A percentile compares a stretch with the other conserved stretches of the same genome.
Conservation (phyloP, 2,797 vertebrate genomes). For the Poeciliopsis presidionis region DNA sequence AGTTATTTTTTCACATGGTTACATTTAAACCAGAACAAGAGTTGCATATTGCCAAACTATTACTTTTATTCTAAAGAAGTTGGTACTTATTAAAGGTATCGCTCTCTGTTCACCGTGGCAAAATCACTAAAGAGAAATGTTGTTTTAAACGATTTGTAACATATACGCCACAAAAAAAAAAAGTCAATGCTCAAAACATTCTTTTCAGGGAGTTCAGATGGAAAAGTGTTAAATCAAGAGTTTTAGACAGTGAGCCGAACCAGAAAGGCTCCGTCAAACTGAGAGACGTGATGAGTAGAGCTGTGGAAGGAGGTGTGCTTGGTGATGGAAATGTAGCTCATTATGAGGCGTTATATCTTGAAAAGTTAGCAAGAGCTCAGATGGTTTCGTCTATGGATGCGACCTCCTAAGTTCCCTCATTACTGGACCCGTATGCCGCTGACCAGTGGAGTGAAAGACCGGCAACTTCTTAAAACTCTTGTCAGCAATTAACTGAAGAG, state of each 20-base stretch:
- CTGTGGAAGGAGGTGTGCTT: not conserved
- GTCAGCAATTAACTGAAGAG: not conserved
- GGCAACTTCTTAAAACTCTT: not conserved
- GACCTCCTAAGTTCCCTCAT: not conserved
- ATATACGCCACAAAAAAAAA: not conserved
- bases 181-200: not conserved
- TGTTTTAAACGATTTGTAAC: not conserved
- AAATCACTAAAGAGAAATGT: not conserved
- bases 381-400: not conserved
- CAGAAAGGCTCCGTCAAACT: not conserved
- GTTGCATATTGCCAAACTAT: not conserved
- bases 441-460: not conserved
- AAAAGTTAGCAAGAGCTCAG: not conserved
- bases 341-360: not conserved
- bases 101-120: not conserved
- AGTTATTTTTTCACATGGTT: too few species aligned
- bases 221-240: constrained; percentile 8
- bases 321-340: not conserved
- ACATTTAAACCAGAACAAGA: not conserved
- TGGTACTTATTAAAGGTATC: not conserved
- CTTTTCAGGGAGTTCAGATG: constrained; percentile 2
- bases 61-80: not conserved
- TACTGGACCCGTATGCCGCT: not conserved
- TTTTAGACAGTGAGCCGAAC: constrained; percentile 8
- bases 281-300: not conserved